phyloP scores from a whole-genome alignment of 1,140 invertebrate species.

The Hylaeus anthracinus region DNA sequence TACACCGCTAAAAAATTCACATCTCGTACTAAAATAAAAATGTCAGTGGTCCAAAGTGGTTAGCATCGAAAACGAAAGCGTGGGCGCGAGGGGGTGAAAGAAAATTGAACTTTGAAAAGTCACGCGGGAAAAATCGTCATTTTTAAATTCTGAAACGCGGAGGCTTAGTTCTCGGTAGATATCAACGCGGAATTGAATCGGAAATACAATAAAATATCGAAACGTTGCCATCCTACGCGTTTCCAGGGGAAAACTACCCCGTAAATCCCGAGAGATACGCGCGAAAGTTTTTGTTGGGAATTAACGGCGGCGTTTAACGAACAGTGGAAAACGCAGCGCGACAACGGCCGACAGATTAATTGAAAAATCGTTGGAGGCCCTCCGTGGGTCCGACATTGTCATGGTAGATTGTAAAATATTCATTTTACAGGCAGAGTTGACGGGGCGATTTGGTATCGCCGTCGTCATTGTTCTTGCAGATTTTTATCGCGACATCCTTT shows the following conservation, averaged over 20 bases:
- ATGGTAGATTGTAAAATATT: slow-evolving; percentile 32
- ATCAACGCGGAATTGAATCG: background rate
- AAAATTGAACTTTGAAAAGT: background rate
- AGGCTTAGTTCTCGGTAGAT: background rate
- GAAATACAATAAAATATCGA: background rate
- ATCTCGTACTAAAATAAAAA: too few species aligned
- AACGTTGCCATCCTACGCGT: too few species aligned
- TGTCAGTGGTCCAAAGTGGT: too few species aligned
- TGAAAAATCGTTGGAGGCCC: slow-evolving; percentile 19
- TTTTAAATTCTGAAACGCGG: background rate
- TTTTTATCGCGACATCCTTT: slow-evolving; percentile 1
- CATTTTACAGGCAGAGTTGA: slow-evolving; percentile 9
- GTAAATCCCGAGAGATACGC: background rate
- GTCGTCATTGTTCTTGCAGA: slow-evolving; percentile 15
- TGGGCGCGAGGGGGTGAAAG: too few species aligned
- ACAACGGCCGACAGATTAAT: slow-evolving; percentile 36
- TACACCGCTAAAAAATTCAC: too few species aligned
- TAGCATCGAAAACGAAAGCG: too few species aligned
- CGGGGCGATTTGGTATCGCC: background rate
- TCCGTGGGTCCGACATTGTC: background rate
- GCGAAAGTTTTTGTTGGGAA: background rate
- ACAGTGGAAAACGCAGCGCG: background rate
- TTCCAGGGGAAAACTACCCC: background rate
- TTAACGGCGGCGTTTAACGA: slow-evolving; percentile 9
- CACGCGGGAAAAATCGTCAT: background rate